Evolutionary conservation across 2,797 vertebrate genomes (phyloP).

Genomic region (Cryptoblepharus egeriae): DNA sequence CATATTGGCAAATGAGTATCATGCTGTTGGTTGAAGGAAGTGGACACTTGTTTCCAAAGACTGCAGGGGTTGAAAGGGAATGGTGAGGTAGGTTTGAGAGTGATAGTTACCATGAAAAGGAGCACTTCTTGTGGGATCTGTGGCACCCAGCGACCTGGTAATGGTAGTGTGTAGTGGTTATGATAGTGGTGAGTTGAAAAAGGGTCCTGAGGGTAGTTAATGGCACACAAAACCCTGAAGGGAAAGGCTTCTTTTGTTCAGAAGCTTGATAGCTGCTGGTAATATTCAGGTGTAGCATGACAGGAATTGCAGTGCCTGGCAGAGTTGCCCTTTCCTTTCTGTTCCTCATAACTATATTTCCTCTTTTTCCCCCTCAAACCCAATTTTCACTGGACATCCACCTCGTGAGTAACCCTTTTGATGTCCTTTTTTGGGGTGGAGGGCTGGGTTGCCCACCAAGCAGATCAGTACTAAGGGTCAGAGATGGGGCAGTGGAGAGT

Average conservation of each 20-base stretch:
- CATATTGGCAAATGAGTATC: neutral
- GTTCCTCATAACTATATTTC: neutral
- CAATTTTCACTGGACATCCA: slow-evolving; percentile 7
- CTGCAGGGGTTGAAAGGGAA: neutral
- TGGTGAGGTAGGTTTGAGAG: neutral
- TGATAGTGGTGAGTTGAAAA: neutral
- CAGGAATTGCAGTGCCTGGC: neutral
- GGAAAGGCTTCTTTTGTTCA: no score
- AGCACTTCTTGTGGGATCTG: neutral
- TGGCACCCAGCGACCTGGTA: neutral
- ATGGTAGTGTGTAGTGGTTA: neutral
- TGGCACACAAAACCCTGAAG: neutral
- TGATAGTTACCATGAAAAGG: neutral
- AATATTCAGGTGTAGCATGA: neutral
- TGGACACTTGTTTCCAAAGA: no score
- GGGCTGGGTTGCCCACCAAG: neutral
- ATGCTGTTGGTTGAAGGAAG: neutral
- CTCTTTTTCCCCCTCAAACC: neutral
- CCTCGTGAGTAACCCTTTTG: slow-evolving; percentile 23
- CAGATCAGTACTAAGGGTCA: neutral
- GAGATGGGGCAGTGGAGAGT: no score
- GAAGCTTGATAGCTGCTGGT: no score
- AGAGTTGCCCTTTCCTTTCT: neutral
- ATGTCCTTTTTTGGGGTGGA: neutral
- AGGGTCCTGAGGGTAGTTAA: neutral